Conservation (phyloP, 2,797 vertebrate species). For the Mus minutoides region DNA sequence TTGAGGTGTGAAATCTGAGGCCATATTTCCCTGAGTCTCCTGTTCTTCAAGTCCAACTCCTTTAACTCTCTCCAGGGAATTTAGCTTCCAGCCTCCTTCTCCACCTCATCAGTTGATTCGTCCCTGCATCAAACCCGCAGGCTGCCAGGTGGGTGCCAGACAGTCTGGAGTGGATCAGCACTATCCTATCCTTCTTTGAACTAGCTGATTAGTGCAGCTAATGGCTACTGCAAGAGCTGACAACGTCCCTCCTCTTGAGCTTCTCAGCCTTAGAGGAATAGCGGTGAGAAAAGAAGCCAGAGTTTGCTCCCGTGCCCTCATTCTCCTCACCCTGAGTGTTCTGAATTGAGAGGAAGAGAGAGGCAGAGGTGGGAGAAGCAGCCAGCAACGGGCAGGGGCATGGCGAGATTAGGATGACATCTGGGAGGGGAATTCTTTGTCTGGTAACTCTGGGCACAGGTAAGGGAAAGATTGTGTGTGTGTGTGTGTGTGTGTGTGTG, state of each 20-base stretch:
- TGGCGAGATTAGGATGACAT: neutral
- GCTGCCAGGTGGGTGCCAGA: neutral
- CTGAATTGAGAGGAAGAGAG: constrained; percentile 41
- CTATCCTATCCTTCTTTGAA: neutral
- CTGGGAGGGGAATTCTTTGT: neutral
- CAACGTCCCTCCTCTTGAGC: neutral
- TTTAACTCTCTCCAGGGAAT: constrained; percentile 45
- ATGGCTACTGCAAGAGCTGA: neutral
- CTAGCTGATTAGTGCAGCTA: neutral
- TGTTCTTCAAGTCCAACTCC: constrained; percentile 32
- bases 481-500: neutral
- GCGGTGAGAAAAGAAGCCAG: constrained; percentile 28
- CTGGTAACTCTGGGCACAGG: neutral
- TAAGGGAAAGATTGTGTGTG: neutral
- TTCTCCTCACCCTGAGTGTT: neutral
- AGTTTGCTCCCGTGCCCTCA: neutral
- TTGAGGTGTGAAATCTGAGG: constrained; percentile 36
- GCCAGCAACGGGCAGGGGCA: neutral
- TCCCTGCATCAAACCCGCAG: neutral
- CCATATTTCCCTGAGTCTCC: neutral
- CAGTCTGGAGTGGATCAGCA: neutral
- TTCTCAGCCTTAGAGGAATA: constrained; percentile 6
- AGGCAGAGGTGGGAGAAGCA: neutral
- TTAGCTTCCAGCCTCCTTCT: neutral
- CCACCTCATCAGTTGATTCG: neutral